Evolutionary conservation across 2,888 invertebrate species (phyloP), one percentile per base, ranked within the genome.

Genomic region (Acanthosepion lycidas): DNA sequence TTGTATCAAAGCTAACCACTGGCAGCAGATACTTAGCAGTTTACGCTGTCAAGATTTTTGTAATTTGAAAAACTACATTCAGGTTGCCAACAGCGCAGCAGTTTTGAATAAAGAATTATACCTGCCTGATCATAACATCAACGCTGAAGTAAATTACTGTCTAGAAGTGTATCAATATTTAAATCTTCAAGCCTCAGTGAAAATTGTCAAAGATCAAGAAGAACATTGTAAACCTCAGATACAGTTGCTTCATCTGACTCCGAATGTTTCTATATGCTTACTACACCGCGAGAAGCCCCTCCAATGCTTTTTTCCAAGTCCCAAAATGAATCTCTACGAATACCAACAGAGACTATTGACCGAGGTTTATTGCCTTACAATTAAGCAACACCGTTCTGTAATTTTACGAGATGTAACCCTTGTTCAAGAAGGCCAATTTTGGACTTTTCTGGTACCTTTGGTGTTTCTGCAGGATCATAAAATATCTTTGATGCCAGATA

Each of bases 21-120:
- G 97, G 97, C 96, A 97, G 95, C 95, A 95, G 55, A 94, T 97
- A 26, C 95, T 97, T 15, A 96, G 95, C 49, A 96, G 96, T 9
- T 95, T 96, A 15, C 94, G 96, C 91, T 96, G 96, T 91, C 96
- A 96, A 92, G 95, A 96, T 93, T 94, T 95, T n/a, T 95, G 95
- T 94, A 96, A 96, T 92, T 95, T 96, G 42, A 95, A 95, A 91
- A 94, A 95, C 18, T 95, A 96, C 42, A 95, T 96, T 33, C 94
- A 95, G 28, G 95, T 95, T 18, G 95, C 96, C 15, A 95, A 96
- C 91, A 95, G 96, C 93, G 95, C 96, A 48, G 95, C n/a, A n/a
- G n/a, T 2, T 78, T n/a, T 78, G 2, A 78, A 78, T 1, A n/a
- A 78, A 78, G 78, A 78, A 78, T 15, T 33, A 33, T n/a, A n/a